A percentile compares a stretch with the other conserved stretches of the same genome.
Evolutionary conservation across 2,797 vertebrate genomes (phyloP).

Genomic region (Podarcis lilfordi): DNA sequence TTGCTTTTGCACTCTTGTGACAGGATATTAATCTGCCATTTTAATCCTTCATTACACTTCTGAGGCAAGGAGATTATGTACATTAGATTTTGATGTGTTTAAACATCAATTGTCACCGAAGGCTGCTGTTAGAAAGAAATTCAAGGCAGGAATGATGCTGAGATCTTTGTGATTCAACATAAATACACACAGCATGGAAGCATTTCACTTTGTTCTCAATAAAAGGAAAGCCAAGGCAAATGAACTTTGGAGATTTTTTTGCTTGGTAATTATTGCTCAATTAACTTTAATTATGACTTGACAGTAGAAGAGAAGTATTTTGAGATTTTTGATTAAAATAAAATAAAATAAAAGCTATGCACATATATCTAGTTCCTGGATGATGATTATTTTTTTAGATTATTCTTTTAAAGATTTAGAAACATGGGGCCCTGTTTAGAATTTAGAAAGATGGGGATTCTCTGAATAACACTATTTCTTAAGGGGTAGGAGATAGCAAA

Average conservation of each 20-base stretch:
- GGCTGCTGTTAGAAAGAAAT: constrained; percentile 48
- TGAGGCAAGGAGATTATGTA: constrained; percentile 47
- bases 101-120: constrained; percentile 51
- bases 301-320: background rate
- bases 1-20: constrained; percentile 43
- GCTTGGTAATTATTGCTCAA: constrained; percentile 4
- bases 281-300: constrained; percentile 12
- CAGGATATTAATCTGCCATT: constrained; percentile 44
- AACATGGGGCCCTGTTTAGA: background rate
- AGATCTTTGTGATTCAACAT: constrained; percentile 25
- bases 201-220: constrained; percentile 40
- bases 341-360: background rate
- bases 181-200: constrained; percentile 31
- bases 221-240: constrained; percentile 27
- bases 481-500: background rate
- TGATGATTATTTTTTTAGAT: background rate
- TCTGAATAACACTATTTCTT: background rate
- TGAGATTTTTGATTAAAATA: background rate
- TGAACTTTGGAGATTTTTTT: constrained; percentile 31
- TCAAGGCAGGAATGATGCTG: constrained; percentile 31
- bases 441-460: no score
- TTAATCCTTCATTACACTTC: constrained; percentile 45
- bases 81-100: constrained; percentile 52
- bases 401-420: background rate
- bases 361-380: background rate